Evolutionary conservation across 2,888 invertebrate species (phyloP).

Genomic region (Eupithecia centaureata): DNA sequence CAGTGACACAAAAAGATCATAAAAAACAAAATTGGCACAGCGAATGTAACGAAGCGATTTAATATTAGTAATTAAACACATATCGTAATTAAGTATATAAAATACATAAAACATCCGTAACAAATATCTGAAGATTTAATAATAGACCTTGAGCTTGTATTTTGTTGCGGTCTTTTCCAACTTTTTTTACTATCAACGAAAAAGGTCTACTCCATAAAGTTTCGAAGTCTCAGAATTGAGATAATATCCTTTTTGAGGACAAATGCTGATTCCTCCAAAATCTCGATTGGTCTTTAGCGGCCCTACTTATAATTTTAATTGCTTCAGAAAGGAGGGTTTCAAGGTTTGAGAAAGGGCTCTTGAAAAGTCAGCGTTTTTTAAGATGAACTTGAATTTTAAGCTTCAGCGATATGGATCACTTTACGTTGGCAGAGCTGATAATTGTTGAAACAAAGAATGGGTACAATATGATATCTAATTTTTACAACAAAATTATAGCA

Average conservation of each 20-base stretch:
- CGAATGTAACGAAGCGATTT: too few species aligned
- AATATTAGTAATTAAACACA: too few species aligned
- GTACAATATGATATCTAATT: background rate
- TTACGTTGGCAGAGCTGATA: background rate
- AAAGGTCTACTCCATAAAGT: too few species aligned
- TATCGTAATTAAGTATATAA: too few species aligned
- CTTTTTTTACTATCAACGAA: too few species aligned
- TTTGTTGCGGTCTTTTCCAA: too few species aligned
- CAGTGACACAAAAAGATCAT: background rate
- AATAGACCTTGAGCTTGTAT: too few species aligned
- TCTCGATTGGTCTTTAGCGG: conserved; percentile 14
- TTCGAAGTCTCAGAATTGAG: background rate
- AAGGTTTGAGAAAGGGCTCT: conserved; percentile 26
- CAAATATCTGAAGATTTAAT: too few species aligned
- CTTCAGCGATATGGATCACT: conserved; percentile 7
- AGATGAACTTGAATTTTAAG: conserved; percentile 21
- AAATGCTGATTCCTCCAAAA: conserved; percentile 22
- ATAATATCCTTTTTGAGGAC: background rate
- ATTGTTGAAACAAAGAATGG: background rate
- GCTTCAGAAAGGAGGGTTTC: conserved; percentile 19
- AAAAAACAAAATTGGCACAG: background rate
- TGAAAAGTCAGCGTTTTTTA: conserved; percentile 27
- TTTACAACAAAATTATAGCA: too few species aligned
- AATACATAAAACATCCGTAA: too few species aligned
- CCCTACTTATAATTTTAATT: conserved; percentile 27